phyloP scores from a whole-genome alignment of 2,888 invertebrate genomes.

The Myopa testacea region DNA sequence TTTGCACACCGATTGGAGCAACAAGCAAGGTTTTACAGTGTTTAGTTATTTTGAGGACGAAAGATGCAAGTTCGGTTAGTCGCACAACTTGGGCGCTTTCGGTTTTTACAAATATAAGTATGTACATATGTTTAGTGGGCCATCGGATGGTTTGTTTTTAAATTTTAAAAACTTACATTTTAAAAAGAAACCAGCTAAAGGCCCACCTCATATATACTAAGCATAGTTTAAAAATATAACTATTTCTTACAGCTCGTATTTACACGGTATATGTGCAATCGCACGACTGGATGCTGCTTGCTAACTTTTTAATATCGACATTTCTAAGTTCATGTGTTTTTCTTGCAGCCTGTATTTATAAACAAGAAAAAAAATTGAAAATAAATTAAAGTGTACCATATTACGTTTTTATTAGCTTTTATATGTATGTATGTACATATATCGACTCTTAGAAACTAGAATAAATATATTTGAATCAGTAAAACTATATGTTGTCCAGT shows the following conservation, averaged over 20 bases:
- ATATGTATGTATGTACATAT: no score
- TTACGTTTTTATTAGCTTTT: no score
- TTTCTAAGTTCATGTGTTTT: conserved; percentile 79
- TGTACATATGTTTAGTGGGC: conserved; percentile 64
- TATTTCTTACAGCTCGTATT: conserved; percentile 76
- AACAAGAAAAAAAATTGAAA: conserved; percentile 68
- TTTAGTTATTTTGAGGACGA: conserved; percentile 76
- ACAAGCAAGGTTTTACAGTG: conserved; percentile 86
- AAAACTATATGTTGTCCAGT: no score
- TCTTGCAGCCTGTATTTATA: conserved; percentile 77
- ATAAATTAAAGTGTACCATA: conserved; percentile 48
- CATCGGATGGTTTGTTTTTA: no score
- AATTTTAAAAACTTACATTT: no score
- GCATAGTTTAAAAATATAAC: background rate
- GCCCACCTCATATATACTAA: background rate
- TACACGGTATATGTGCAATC: conserved; percentile 86
- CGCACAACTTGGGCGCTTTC: conserved; percentile 86
- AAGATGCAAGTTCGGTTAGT: conserved; percentile 82
- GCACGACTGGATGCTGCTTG: conserved; percentile 77
- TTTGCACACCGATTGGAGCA: conserved; percentile 78
- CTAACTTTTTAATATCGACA: conserved; percentile 80
- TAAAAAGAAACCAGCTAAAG: no score
- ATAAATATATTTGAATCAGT: no score
- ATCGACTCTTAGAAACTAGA: no score
- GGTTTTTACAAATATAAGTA: conserved; percentile 83